phyloP scores from a whole-genome alignment of 2,113 vertebrate genomes.

The Progne subis region DNA sequence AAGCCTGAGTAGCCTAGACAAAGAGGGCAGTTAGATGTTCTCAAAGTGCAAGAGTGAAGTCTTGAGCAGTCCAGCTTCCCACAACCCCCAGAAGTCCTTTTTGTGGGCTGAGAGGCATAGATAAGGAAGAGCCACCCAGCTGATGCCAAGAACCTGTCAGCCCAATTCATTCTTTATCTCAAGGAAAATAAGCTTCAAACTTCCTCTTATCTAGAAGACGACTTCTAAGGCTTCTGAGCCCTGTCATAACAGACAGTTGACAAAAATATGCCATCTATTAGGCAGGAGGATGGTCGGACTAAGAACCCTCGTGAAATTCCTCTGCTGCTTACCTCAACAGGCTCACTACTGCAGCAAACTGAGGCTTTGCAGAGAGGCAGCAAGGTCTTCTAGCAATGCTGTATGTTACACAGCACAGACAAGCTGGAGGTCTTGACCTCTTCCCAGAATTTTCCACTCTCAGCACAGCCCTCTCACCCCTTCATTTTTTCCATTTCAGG shows the following conservation, averaged over 20 bases:
- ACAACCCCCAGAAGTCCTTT: background rate
- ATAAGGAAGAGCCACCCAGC: background rate
- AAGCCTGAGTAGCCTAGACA: background rate
- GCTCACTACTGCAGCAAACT: background rate
- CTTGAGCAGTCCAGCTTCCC: background rate
- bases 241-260: background rate
- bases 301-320: background rate
- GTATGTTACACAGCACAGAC: background rate
- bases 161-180: constrained; percentile 19
- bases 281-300: background rate
- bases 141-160: background rate
- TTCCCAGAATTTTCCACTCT: constrained; percentile 3
- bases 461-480: background rate
- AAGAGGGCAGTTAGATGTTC: background rate
- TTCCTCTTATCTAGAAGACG: constrained; percentile 12
- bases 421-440: background rate
- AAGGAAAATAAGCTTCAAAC: constrained; percentile 39
- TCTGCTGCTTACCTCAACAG: background rate
- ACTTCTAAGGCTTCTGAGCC: background rate
- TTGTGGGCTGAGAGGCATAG: background rate
- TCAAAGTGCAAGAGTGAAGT: background rate
- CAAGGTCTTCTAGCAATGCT: background rate
- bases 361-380: background rate
- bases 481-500: constrained; percentile 25
- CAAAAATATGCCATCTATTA: background rate